Base-by-base conservation (phyloP, 2,797 vertebrate genomes). In the Taeniopygia guttata region DNA sequence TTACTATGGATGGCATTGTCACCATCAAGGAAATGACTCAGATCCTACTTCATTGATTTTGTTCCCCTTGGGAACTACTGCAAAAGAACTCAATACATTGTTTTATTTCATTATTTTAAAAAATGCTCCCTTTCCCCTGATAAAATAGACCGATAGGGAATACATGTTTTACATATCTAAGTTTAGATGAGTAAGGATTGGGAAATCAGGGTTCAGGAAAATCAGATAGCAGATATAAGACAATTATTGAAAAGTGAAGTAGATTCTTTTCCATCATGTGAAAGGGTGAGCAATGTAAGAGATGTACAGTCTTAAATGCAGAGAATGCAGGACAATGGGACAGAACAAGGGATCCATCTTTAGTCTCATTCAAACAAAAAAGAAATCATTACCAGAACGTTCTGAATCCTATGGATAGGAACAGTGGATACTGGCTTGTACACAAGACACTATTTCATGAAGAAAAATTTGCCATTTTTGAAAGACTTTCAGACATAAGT, bases 41-140 rank as follows among this genome's bases (percentile, higher is more conserved):
- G 13, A 22, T 51, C 12, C 4, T 58, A 11, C 48, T 62, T 42
- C n/a, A 78, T 6, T 40, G 12, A 60, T 60, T 81, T 69, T 1
- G 1, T 46, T 68, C 4, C 4, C 4, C 36, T 36, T 64, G 5
- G n/a, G 8, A 51, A 2, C 13, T 43, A 11, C 13, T 29, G 34
- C 43, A 73, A 54, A 89, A 48, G 4, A 40, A 45, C 4, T 46
- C 30, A 42, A 17, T 13, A 45, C 29, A 19, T 34, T 32, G 15
- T 17, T 43, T 83, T 51, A 9, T 36, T 58, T 32, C 27, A 22
- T 67, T 36, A 36, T 32, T 29, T 3, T 1, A 7, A 19, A 34
- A 25, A 20, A 9, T 2, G 1, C 2, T 40, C 3, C 36, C 5
- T 49, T 76, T 52, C 2, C 13, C 7, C 6, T 42, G 17, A 38